phyloP scores from a whole-genome alignment of 2,797 vertebrate genomes.

The Urosaurus nigricauda region DNA sequence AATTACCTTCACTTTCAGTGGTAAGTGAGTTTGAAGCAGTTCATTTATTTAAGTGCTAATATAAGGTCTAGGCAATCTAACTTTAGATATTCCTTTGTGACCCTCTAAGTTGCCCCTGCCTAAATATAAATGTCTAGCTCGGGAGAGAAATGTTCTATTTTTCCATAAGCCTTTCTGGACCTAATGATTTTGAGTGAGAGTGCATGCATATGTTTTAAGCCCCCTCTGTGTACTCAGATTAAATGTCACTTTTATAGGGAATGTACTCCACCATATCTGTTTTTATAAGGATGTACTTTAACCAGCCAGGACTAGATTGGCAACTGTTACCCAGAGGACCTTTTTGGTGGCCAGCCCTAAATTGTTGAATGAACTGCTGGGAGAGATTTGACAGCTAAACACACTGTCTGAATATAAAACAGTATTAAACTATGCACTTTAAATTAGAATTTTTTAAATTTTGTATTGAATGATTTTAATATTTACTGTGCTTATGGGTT shows the following conservation, averaged over 20 bases:
- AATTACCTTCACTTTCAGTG: constrained; percentile 44
- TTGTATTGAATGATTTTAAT: no score
- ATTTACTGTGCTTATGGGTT: no score
- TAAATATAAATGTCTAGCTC: not conserved
- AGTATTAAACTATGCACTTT: no score
- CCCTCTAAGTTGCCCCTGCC: not conserved
- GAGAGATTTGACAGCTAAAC: no score
- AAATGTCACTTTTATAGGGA: not conserved
- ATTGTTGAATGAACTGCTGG: no score
- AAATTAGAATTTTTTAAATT: no score
- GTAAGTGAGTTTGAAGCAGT: constrained; percentile 11
- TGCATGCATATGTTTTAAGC: not conserved
- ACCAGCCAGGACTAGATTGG: no score
- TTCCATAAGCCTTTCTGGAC: not conserved
- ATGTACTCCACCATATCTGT: not conserved
- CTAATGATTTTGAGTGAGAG: not conserved
- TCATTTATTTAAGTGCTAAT: constrained; percentile 30
- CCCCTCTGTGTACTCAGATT: not conserved
- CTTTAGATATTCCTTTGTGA: not conserved
- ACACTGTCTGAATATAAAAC: no score
- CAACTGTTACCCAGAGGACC: no score
- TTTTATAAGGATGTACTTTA: no score
- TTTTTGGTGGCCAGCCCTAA: no score
- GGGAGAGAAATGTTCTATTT: no score
- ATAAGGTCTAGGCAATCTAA: constrained; percentile 6